These are phyloP conservation scores for Microctonus hyperodae DNA, from an alignment of 2,888 invertebrate genomes.

Conservation along the genomic window DNA sequence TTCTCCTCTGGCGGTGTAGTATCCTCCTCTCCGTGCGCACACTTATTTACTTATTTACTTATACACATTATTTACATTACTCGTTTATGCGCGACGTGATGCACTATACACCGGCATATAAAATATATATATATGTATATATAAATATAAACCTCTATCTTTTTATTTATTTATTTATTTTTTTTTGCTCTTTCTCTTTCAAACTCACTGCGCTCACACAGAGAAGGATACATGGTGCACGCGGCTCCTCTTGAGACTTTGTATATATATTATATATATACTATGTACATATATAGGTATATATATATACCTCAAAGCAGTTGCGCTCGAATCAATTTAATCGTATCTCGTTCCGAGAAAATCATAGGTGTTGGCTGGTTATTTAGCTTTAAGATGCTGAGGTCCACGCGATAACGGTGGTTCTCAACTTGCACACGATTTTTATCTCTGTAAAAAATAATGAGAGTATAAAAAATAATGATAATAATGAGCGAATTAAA, in stretches of 20 bases:
- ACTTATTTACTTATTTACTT: constrained; percentile 55
- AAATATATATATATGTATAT: no score
- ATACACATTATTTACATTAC: constrained; percentile 45
- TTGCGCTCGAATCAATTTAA: constrained; percentile 56
- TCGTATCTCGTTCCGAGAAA: constrained; percentile 57
- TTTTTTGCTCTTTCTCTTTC: constrained; percentile 31
- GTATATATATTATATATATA: no score
- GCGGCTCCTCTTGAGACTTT: not conserved
- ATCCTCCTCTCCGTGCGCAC: constrained; percentile 37
- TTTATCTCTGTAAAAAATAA: not conserved
- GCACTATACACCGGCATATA: no score
- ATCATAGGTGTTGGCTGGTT: constrained; percentile 57
- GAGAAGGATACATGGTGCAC: not conserved
- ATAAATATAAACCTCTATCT: constrained; percentile 8
- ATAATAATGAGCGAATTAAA: not conserved
- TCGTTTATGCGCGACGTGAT: constrained; percentile 36
- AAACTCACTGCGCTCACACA: no score
- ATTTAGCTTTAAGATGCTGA: constrained; percentile 51
- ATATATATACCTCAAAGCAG: no score
- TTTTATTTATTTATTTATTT: constrained; percentile 22
- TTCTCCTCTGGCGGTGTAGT: constrained; percentile 26
- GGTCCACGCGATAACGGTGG: constrained; percentile 41
- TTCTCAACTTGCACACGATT: not conserved
- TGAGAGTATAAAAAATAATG: not conserved
- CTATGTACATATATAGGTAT: no score